Evolutionary conservation across 2,797 vertebrate species (phyloP).

Genomic region (Helarctos malayanus): DNA sequence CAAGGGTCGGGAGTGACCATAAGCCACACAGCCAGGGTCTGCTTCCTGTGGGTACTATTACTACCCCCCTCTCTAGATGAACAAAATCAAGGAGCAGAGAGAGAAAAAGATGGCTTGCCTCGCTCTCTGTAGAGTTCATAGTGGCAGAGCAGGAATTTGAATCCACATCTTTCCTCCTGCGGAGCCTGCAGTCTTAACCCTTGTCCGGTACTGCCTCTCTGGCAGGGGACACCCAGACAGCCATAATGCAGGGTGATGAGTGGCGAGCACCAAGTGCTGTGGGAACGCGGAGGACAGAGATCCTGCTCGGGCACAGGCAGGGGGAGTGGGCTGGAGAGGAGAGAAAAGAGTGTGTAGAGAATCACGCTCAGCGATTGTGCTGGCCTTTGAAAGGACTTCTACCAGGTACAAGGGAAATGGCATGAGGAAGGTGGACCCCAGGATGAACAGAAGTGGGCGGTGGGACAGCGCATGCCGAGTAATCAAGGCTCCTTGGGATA

Average conservation of each 20-base stretch:
- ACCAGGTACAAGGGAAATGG: neutral
- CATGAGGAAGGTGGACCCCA: neutral
- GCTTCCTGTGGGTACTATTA: neutral
- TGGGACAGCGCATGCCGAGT: neutral
- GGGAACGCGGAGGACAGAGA: neutral
- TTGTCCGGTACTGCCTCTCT: rapidly evolving
- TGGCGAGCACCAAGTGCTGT: neutral
- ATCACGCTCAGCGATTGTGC: too few species aligned
- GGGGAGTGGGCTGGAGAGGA: neutral
- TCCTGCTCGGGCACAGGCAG: neutral
- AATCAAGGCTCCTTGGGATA: neutral
- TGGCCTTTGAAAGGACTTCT: neutral
- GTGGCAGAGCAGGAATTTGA: neutral
- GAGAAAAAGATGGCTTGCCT: neutral
- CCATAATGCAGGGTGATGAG: neutral
- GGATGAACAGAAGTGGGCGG: neutral
- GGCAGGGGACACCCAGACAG: neutral
- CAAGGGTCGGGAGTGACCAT: neutral
- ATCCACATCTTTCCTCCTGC: neutral
- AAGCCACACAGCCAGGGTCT: neutral
- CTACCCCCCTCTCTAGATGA: neutral
- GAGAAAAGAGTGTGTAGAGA: neutral
- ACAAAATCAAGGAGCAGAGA: neutral
- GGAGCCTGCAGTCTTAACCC: neutral
- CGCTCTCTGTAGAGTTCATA: neutral